Conservation (phyloP, 2,888 invertebrate species). For the Melinaea marsaeus region DNA sequence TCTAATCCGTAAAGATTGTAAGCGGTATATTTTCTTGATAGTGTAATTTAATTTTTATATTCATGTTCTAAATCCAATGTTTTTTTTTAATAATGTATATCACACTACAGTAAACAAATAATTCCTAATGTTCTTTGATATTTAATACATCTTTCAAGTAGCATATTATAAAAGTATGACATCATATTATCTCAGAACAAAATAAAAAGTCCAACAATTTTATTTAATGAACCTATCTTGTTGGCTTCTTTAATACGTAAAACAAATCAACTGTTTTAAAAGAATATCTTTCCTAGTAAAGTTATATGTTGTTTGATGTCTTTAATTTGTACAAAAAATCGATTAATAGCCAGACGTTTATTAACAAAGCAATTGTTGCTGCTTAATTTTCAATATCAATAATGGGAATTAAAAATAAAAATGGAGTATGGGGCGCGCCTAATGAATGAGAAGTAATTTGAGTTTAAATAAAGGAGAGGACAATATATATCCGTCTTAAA, state of each 20-base stretch:
- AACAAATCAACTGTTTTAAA: neutral
- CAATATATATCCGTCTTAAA: slow-evolving; percentile 69
- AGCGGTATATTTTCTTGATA: too few relatives aligned
- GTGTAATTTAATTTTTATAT: too few relatives aligned
- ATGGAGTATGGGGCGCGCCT: slow-evolving; percentile 64
- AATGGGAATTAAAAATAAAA: slow-evolving; percentile 66
- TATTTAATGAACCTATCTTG: neutral
- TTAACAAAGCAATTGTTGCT: slow-evolving; percentile 73
- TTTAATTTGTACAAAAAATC: slow-evolving; percentile 20
- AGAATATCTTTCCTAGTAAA: slow-evolving; percentile 4
- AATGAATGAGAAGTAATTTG: slow-evolving; percentile 75
- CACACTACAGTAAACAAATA: too few relatives aligned
- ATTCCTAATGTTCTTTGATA: too few relatives aligned
- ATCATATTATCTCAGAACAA: too few relatives aligned
- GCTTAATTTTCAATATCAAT: slow-evolving; percentile 75
- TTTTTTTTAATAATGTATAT: too few relatives aligned
- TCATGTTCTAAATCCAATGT: too few relatives aligned
- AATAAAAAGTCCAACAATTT: neutral
- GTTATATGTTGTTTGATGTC: slow-evolving; percentile 10
- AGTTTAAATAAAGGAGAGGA: slow-evolving; percentile 72
- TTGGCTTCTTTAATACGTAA: neutral
- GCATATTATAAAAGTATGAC: too few relatives aligned
- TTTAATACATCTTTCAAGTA: too few relatives aligned
- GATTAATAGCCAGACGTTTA: slow-evolving; percentile 51
- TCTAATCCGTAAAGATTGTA: too few relatives aligned